phyloP scores from a whole-genome alignment of 2,797 vertebrate species.

The Tiaroga cobitis region DNA sequence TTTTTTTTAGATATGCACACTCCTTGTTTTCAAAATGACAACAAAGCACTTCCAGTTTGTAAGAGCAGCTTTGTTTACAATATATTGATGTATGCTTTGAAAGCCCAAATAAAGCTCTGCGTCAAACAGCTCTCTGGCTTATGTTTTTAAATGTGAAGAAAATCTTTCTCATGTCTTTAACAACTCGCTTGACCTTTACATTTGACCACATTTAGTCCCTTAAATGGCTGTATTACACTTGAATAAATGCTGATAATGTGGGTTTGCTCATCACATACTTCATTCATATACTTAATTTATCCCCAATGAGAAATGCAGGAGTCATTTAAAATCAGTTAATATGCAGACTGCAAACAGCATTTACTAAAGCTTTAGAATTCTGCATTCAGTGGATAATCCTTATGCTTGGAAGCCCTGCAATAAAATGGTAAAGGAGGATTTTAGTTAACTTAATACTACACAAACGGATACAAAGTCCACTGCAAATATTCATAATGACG shows the following conservation, averaged over 20 bases:
- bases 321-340: neutral
- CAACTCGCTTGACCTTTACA: neutral
- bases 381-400: conserved; percentile 71
- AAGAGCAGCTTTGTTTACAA: neutral
- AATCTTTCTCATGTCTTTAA: neutral
- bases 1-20: neutral
- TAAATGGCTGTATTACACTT: neutral
- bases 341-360: neutral
- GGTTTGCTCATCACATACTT: neutral
- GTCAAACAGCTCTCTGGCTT: neutral
- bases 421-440: conserved; percentile 2
- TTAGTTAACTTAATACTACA: conserved; percentile 9
- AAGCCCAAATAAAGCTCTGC: conserved; percentile 13
- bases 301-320: neutral
- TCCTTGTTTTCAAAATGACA: neutral
- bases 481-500: neutral
- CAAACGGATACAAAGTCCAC: neutral
- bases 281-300: neutral
- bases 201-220: neutral
- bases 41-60: neutral
- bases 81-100: neutral
- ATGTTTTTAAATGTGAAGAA: neutral
- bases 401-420: conserved; percentile 72
- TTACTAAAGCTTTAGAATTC: conserved; percentile 65
- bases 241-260: neutral